Evolutionary conservation across 1,140 invertebrate genomes (phyloP).

Genomic region (Saxidomus purpurata): DNA sequence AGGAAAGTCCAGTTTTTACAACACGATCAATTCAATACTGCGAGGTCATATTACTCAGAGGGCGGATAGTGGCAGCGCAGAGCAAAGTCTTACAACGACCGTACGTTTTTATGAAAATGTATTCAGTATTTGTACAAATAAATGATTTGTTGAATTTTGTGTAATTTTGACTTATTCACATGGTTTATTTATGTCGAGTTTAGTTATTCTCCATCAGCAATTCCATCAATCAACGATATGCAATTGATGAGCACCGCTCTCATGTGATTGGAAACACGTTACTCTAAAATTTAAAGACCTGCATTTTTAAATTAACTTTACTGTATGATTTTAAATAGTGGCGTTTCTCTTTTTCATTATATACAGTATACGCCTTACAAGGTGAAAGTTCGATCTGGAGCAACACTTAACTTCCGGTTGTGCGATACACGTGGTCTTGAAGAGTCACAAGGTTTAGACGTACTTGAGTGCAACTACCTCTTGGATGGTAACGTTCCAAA

Average conservation of each 20-base stretch:
- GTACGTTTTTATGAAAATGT: background rate
- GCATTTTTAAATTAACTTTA: no score
- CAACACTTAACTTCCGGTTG: conserved; percentile 63
- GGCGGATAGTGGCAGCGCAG: conserved; percentile 64
- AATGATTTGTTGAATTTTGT: no score
- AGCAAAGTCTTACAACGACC: conserved; percentile 66
- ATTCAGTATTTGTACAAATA: no score
- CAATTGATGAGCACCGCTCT: no score
- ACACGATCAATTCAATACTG: conserved; percentile 72
- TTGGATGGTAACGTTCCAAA: conserved; percentile 71
- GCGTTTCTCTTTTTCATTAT: no score
- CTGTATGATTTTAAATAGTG: no score
- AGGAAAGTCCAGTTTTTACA: conserved; percentile 74
- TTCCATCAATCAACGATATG: no score
- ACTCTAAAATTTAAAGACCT: no score
- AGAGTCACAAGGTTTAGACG: conserved; percentile 66
- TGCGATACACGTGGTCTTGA: conserved; percentile 74
- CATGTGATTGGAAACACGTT: no score
- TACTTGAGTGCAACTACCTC: conserved; percentile 50
- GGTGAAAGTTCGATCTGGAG: conserved; percentile 22
- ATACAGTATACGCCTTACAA: conserved; percentile 29
- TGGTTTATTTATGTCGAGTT: no score
- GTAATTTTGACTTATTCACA: no score
- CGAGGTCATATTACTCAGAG: conserved; percentile 60
- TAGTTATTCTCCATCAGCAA: no score